Evolutionary conservation across 2,113 vertebrate genomes (phyloP).

Genomic region (Cettia cetti): DNA sequence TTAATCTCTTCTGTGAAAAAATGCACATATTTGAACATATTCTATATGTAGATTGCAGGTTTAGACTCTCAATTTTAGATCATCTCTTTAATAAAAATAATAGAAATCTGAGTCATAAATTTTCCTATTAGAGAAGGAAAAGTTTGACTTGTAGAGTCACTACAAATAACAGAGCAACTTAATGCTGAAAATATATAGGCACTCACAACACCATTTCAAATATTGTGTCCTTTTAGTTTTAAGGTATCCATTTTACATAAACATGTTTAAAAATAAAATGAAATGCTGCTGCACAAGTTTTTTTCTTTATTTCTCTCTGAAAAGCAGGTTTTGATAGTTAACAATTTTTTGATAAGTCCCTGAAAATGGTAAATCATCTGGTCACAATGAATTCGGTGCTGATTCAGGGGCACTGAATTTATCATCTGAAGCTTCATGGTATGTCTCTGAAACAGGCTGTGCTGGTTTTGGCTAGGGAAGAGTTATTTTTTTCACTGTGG

Average conservation of each 20-base stretch:
- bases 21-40: neutral
- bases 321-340: neutral
- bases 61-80: neutral
- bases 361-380: neutral
- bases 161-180: conserved; percentile 1
- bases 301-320: neutral
- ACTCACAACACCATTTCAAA: neutral
- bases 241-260: neutral
- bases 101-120: neutral
- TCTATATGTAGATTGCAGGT: neutral
- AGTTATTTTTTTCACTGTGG: neutral
- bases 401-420: neutral
- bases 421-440: neutral
- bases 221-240: neutral
- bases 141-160: neutral
- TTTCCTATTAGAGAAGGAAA: neutral
- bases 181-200: neutral
- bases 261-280: neutral
- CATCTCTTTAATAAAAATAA: neutral
- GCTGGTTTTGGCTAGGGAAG: neutral
- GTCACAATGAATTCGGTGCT: neutral
- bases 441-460: neutral
- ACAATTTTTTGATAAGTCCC: neutral
- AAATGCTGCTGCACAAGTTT: neutral
- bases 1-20: neutral